Base-by-base conservation (phyloP, 2,888 invertebrate species). In the Linyphia triangularis region DNA sequence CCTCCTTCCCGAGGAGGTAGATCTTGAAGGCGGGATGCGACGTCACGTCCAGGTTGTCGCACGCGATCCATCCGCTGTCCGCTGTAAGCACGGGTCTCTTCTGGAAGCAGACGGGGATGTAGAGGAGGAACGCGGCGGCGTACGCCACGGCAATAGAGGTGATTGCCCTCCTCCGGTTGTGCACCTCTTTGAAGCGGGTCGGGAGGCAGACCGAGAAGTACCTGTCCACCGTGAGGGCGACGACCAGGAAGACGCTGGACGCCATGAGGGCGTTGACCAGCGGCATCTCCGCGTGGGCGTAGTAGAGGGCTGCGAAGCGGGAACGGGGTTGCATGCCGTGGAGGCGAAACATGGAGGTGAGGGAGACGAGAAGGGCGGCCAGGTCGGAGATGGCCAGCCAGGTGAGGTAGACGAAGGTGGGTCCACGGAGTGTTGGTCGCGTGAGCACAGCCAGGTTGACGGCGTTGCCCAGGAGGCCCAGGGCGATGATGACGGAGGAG, bases 231-330 rank as follows among this genome's bases (percentile, higher is more conserved):
- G 94, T 94, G 24, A 94, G 92, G 86, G 93, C 93, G 6, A 94
- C 93, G 10, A 94, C 93, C 84, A 94, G 92, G 92, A 93, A 94
- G n/a, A 94, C 93, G 73, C 93, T 93, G 40, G 93, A 92, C 5
- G 93, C 93, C 93, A 94, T 94, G 91, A 93, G 92, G 3, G 93
- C 92, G 90, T 94, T 94, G 24, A 93, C 93, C 81, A 93, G 90
- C 0, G 93, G 93, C 78, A 93, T 92, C 83, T 93, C 94, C 84
- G 94, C 90, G 90, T 94, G 93, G 3, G 93, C 93, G 88, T 92
- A 92, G 91, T 93, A 93, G 90, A 93, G 93, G 4, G 92, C 92
- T 10, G 92, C 91, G 2, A 90, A 51, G 65, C 90, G 90, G 2
- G 92, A 91, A 77, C 92, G 93, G 89, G 90, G 91, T 90, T 63